These are phyloP conservation scores for Zaprionus davidi DNA, from an alignment of 1,140 invertebrate species.

Conservation along the genomic window DNA sequence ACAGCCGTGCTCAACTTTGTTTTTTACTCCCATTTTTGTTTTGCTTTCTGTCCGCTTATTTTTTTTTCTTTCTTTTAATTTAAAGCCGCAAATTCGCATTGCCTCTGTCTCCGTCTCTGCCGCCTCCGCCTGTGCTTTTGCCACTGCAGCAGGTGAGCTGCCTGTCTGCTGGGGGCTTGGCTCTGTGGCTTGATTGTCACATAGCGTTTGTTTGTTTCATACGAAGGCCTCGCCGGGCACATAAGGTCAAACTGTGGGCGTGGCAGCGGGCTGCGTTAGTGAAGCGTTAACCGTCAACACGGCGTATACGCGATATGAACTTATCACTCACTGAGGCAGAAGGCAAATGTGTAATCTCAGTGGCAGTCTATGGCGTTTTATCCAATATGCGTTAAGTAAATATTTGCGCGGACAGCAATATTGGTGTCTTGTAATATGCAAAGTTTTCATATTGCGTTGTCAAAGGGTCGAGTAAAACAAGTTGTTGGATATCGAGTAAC, in stretches of 20 bases:
- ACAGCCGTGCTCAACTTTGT: slow-evolving; percentile 72
- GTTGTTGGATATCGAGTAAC: background rate
- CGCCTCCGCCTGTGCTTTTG: background rate
- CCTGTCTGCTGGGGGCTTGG: slow-evolving; percentile 32
- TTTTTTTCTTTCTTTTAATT: slow-evolving; percentile 42
- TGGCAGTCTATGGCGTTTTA: background rate
- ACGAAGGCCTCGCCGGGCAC: background rate
- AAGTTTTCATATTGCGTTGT: slow-evolving; percentile 13
- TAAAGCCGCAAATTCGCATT: slow-evolving; percentile 61
- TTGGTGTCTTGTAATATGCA: slow-evolving; percentile 7
- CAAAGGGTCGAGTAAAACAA: background rate
- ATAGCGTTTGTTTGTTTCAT: slow-evolving; percentile 31
- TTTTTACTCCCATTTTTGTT: slow-evolving; percentile 14
- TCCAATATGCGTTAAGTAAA: slow-evolving; percentile 38
- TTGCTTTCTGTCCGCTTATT: slow-evolving; percentile 27
- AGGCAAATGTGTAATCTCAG: background rate
- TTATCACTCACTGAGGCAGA: background rate
- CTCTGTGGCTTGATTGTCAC: slow-evolving; percentile 36
- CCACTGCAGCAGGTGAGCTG: slow-evolving; percentile 25
- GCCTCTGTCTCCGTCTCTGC: background rate
- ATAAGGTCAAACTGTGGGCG: slow-evolving; percentile 41
- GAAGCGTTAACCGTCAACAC: slow-evolving; percentile 41
- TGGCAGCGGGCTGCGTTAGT: slow-evolving; percentile 10
- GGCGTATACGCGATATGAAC: slow-evolving; percentile 40
- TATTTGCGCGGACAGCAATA: slow-evolving; percentile 20